A percentile compares a stretch with the other conserved stretches of the same genome.
Conservation (phyloP, 2,888 invertebrate species). For the Polylopha cassiicola region DNA sequence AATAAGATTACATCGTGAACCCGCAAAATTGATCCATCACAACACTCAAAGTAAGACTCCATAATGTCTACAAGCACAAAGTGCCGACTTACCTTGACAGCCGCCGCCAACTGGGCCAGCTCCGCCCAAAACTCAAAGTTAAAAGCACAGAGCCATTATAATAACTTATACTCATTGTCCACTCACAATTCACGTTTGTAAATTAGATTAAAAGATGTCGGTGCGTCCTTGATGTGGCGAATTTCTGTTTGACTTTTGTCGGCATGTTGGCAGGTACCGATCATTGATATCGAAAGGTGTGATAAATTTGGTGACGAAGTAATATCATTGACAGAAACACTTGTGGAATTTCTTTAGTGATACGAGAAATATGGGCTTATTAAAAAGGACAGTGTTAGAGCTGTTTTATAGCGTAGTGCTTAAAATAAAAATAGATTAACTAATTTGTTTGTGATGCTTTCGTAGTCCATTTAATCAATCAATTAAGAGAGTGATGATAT, state of each 20-base stretch:
- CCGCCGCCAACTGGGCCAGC: conserved; percentile 14
- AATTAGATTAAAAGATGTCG: conserved; percentile 50
- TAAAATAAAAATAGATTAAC: too few relatives aligned
- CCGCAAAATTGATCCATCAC: conserved; percentile 21
- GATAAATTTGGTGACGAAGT: conserved; percentile 10
- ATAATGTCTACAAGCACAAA: too few relatives aligned
- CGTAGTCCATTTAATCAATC: too few relatives aligned
- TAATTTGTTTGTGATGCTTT: too few relatives aligned
- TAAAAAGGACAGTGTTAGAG: too few relatives aligned
- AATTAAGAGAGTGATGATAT: too few relatives aligned
- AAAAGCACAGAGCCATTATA: conserved; percentile 11
- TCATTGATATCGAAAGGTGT: conserved; percentile 8
- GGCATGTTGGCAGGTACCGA: conserved; percentile 25
- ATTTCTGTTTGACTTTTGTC: conserved; percentile 62
- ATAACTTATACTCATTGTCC: conserved; percentile 24
- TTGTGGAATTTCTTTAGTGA: too few relatives aligned
- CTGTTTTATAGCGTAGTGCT: too few relatives aligned
- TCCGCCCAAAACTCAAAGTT: conserved; percentile 13
- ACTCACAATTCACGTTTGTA: conserved; percentile 32
- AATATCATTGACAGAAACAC: too few relatives aligned
- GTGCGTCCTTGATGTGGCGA: conserved; percentile 65
- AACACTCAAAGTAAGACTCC: conserved; percentile 10
- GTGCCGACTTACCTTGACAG: too few relatives aligned
- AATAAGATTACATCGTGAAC: too few relatives aligned
- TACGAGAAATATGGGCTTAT: too few relatives aligned